A percentile compares a stretch with the other conserved stretches of the same genome.
phyloP scores from a whole-genome alignment of 1,140 invertebrate genomes.

The Drosophila sturtevanti region DNA sequence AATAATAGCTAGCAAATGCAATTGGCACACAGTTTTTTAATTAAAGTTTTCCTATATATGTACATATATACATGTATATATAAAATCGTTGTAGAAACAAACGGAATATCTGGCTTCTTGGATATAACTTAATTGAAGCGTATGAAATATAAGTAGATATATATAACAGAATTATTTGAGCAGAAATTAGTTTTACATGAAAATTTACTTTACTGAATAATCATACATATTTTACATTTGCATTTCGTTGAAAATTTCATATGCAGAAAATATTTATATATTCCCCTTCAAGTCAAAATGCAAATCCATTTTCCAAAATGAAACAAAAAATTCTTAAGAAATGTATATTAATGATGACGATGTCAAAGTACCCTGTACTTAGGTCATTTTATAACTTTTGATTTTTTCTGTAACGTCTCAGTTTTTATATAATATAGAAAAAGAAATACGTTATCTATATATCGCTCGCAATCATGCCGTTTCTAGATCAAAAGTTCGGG shows the following conservation, averaged over 20 bases:
- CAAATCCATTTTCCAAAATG: conserved; percentile 41
- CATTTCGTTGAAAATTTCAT: conserved; percentile 11
- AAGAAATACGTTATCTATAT: too few relatives aligned
- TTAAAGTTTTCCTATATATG: conserved; percentile 23
- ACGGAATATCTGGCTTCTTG: not conserved
- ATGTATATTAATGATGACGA: not conserved
- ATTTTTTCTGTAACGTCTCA: too few relatives aligned
- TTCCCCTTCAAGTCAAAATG: conserved; percentile 42
- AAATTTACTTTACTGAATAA: conserved; percentile 9
- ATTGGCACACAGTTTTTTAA: conserved; percentile 36
- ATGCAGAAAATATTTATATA: conserved; percentile 11
- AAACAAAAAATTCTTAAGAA: not conserved
- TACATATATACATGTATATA: not conserved
- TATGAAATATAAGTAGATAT: not conserved
- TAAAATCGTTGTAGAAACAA: not conserved
- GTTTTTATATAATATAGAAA: too few relatives aligned
- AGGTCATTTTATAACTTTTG: too few relatives aligned
- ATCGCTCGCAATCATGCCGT: too few relatives aligned
- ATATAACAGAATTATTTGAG: conserved; percentile 1
- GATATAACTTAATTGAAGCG: not conserved
- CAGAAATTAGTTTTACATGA: conserved; percentile 8
- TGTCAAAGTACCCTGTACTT: not conserved
- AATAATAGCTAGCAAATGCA: conserved; percentile 3
- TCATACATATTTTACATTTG: conserved; percentile 4
- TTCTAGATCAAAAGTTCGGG: too few relatives aligned